Conservation (phyloP, 92 coral and sea anemone species). For the Diadumene lineata region DNA sequence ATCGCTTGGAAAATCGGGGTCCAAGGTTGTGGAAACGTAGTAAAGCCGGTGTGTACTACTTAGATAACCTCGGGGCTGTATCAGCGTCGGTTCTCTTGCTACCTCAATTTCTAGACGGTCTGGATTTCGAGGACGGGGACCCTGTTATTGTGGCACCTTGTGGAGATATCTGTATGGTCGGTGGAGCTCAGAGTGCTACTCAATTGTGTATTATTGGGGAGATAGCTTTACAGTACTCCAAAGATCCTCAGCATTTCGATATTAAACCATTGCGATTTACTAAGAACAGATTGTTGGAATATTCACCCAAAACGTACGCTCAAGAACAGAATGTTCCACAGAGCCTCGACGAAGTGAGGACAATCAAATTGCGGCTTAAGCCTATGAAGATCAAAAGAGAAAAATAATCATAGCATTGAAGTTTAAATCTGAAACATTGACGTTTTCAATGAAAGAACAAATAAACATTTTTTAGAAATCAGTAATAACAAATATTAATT, state of each 20-base stretch:
- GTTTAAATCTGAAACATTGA: not conserved
- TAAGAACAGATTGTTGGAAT: conserved; percentile 57
- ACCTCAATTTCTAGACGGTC: conserved; percentile 72
- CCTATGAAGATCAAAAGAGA: conserved; percentile 56
- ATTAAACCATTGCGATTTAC: conserved; percentile 67
- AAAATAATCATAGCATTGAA: conserved; percentile 1
- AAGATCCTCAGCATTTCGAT: conserved; percentile 73
- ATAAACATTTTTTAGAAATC: too few relatives aligned
- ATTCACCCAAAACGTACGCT: conserved; percentile 67
- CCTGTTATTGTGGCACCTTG: conserved; percentile 62
- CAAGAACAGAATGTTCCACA: conserved; percentile 73
- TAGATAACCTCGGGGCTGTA: conserved; percentile 68
- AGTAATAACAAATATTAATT: too few relatives aligned
- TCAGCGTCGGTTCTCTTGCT: conserved; percentile 81
- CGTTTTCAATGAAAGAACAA: too few relatives aligned
- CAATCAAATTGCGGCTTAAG: conserved; percentile 55
- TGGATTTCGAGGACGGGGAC: conserved; percentile 73
- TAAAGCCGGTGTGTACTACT: conserved; percentile 76
- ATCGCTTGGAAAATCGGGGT: conserved; percentile 56
- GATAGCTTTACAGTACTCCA: conserved; percentile 69
- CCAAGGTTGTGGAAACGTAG: conserved; percentile 66
- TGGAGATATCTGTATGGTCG: conserved; percentile 84
- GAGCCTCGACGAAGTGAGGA: conserved; percentile 73
- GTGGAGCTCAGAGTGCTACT: conserved; percentile 73
- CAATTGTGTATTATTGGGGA: conserved; percentile 87